A percentile compares a stretch with the other conserved stretches of the same genome.
Evolutionary conservation across 2,797 vertebrate species (phyloP).

Genomic region (Sparidentex hasta): DNA sequence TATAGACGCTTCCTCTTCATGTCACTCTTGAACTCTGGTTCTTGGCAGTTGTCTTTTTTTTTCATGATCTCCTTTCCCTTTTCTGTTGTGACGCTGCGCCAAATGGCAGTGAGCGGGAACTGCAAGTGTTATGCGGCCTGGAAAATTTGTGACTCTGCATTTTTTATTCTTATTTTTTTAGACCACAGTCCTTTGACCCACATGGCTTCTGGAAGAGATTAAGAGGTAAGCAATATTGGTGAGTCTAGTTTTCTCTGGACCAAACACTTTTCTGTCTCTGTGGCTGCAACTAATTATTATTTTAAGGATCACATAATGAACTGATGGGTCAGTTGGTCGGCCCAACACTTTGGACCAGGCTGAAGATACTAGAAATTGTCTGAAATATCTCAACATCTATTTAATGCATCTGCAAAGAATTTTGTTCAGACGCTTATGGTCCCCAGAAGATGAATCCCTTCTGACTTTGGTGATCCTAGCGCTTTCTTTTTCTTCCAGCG

Average conservation of each 20-base stretch:
- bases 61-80: slow-evolving; percentile 23
- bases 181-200: neutral
- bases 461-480: too few relatives aligned
- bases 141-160: neutral
- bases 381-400: too few relatives aligned
- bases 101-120: neutral
- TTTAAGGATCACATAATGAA: neutral
- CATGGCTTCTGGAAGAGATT: neutral
- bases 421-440: neutral
- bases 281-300: neutral
- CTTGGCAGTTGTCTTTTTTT: slow-evolving; percentile 8
- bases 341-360: too few relatives aligned
- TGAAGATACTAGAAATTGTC: too few relatives aligned
- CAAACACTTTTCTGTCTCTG: neutral
- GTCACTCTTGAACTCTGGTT: slow-evolving; percentile 34
- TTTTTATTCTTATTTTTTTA: neutral
- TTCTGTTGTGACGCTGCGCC: slow-evolving; percentile 27
- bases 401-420: too few relatives aligned
- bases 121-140: neutral
- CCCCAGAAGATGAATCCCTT: neutral
- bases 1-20: slow-evolving; percentile 26
- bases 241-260: neutral
- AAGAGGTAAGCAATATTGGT: neutral
- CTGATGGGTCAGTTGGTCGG: too few relatives aligned
- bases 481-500: too few relatives aligned